phyloP scores from a whole-genome alignment of 2,113 vertebrate species.

The Pterophyllum scalare region DNA sequence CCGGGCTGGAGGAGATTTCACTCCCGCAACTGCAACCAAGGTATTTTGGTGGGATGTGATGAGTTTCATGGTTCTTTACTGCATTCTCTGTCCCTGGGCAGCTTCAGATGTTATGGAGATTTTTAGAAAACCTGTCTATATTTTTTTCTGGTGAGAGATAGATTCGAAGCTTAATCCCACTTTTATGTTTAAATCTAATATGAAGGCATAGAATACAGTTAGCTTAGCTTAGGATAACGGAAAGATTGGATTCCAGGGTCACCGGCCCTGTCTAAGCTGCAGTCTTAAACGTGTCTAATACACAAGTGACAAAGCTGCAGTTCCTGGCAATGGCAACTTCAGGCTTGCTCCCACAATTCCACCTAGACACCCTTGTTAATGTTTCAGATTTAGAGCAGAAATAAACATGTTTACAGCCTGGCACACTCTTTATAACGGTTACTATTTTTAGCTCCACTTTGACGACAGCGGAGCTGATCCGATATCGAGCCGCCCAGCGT shows the following conservation, averaged over 20 bases:
- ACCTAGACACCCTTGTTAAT: background rate
- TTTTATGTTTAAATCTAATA: background rate
- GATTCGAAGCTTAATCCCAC: background rate
- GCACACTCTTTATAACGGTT: background rate
- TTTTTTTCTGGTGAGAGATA: background rate
- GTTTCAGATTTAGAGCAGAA: background rate
- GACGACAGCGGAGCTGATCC: no score
- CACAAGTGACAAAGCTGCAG: background rate
- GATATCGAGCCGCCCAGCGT: no score
- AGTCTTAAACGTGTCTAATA: background rate
- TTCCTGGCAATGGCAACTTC: background rate
- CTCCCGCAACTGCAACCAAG: slow-evolving; percentile 83
- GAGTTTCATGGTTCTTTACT: background rate
- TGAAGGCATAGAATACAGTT: background rate
- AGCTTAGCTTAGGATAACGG: background rate
- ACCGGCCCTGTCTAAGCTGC: background rate
- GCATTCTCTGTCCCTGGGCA: background rate
- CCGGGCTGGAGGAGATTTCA: slow-evolving; percentile 87
- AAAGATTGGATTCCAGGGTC: no score
- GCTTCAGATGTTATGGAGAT: background rate
- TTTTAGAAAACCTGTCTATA: background rate
- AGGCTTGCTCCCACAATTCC: background rate
- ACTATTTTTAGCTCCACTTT: no score
- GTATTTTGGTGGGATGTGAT: slow-evolving; percentile 69
- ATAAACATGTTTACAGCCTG: background rate